phyloP scores from a whole-genome alignment of 2,797 vertebrate genomes.

The Rhabdophis nuchalis region DNA sequence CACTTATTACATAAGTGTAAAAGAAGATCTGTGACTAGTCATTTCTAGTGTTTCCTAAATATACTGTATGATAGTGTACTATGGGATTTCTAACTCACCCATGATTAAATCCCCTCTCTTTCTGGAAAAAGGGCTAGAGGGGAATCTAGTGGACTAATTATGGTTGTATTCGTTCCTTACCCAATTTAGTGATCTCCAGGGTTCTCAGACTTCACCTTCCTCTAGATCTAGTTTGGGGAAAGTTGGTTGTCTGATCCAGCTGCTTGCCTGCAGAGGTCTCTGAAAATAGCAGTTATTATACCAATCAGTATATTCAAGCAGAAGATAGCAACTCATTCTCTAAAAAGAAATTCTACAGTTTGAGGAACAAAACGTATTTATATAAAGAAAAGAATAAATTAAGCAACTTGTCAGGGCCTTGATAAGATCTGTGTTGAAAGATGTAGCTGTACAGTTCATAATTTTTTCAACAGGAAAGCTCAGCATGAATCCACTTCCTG shows the following conservation, averaged over 20 bases:
- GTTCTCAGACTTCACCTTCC: background rate
- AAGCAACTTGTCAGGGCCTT: background rate
- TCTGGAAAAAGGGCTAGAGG: background rate
- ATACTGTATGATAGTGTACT: background rate
- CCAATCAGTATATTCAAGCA: constrained; percentile 5
- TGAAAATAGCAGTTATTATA: background rate
- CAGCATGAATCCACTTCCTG: background rate
- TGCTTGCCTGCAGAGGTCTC: background rate
- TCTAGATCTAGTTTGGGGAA: background rate
- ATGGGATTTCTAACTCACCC: background rate
- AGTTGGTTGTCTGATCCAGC: background rate
- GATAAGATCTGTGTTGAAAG: constrained; percentile 13
- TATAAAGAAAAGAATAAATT: background rate
- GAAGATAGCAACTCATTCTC: background rate
- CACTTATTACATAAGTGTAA: background rate
- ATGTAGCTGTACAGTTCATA: background rate
- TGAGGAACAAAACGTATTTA: background rate
- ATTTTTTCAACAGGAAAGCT: constrained; percentile 3
- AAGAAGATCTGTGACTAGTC: background rate
- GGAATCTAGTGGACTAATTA: background rate
- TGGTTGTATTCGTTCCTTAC: background rate
- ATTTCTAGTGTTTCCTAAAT: background rate
- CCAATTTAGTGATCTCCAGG: background rate
- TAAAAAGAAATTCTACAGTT: constrained; percentile 14
- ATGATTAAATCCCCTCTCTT: background rate